phyloP scores from a whole-genome alignment of 2,888 invertebrate species.

The Chalcosyrphus nemorum region DNA sequence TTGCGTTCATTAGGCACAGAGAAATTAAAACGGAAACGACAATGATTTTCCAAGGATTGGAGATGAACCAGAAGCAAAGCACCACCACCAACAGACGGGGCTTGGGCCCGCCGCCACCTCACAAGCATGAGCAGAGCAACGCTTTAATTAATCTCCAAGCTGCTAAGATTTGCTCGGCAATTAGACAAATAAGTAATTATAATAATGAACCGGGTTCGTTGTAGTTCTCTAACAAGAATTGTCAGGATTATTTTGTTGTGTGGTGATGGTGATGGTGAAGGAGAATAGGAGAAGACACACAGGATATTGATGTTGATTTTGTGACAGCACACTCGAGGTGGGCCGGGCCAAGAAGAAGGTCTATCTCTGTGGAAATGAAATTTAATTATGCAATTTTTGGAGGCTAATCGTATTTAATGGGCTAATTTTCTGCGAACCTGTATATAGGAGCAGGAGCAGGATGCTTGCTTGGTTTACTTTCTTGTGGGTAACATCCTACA shows the following conservation, averaged over 20 bases:
- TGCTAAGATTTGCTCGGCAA: slow-evolving; percentile 71
- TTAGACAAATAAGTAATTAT: slow-evolving; percentile 73
- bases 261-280: slow-evolving; percentile 8
- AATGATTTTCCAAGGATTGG: slow-evolving; percentile 63
- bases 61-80: slow-evolving; percentile 54
- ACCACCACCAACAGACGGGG: neutral
- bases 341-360: neutral
- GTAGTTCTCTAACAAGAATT: slow-evolving; percentile 40
- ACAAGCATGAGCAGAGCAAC: slow-evolving; percentile 13
- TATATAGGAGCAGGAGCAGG: neutral
- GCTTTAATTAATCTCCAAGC: slow-evolving; percentile 71
- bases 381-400: slow-evolving; percentile 37
- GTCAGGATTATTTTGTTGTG: slow-evolving; percentile 53
- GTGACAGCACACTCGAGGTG: neutral
- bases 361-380: slow-evolving; percentile 5
- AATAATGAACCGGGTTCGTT: slow-evolving; percentile 58
- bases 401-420: slow-evolving; percentile 14
- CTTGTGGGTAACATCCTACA: neutral
- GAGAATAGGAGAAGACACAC: neutral
- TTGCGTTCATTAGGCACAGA: slow-evolving; percentile 71
- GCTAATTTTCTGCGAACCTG: neutral
- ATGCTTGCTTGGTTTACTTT: neutral
- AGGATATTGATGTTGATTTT: slow-evolving; percentile 15
- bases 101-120: neutral
- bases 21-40: slow-evolving; percentile 71